phyloP scores from a whole-genome alignment of 1,140 invertebrate species.

The Drosophila punjabiensis region DNA sequence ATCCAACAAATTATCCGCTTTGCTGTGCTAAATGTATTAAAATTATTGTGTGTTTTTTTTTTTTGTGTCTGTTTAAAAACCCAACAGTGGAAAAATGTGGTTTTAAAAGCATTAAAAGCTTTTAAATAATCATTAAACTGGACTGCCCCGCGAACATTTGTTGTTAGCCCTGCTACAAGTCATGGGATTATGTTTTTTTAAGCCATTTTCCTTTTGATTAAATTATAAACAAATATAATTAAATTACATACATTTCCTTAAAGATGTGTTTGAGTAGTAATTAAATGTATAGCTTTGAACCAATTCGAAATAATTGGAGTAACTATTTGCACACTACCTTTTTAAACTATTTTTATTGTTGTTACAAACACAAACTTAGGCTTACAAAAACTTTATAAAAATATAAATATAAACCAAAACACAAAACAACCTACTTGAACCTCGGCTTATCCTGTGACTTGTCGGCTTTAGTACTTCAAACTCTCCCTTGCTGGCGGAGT shows the following conservation, averaged over 20 bases:
- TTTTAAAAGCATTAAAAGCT: slow-evolving; percentile 2
- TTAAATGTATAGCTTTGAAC: not conserved
- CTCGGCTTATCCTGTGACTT: slow-evolving; percentile 61
- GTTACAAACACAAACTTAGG: too few relatives aligned
- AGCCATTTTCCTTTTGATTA: not conserved
- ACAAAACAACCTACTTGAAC: slow-evolving; percentile 1
- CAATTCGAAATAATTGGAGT: too few relatives aligned
- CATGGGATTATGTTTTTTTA: not conserved
- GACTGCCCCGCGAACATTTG: not conserved
- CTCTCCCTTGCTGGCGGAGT: slow-evolving; percentile 10
- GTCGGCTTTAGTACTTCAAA: slow-evolving; percentile 25
- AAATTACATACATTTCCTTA: not conserved
- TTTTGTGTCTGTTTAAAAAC: not conserved
- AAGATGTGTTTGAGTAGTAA: not conserved
- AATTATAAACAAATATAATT: not conserved
- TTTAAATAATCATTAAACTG: not conserved
- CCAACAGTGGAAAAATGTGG: not conserved
- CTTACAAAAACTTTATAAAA: not conserved
- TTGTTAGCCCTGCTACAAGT: not conserved
- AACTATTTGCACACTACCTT: too few relatives aligned
- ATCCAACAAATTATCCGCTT: not conserved
- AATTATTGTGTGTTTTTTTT: not conserved
- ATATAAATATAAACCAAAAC: not conserved
- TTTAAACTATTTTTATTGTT: too few relatives aligned
- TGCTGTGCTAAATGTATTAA: not conserved